phyloP scores from a whole-genome alignment of 1,140 invertebrate genomes.

The Hyles euphorbiae region DNA sequence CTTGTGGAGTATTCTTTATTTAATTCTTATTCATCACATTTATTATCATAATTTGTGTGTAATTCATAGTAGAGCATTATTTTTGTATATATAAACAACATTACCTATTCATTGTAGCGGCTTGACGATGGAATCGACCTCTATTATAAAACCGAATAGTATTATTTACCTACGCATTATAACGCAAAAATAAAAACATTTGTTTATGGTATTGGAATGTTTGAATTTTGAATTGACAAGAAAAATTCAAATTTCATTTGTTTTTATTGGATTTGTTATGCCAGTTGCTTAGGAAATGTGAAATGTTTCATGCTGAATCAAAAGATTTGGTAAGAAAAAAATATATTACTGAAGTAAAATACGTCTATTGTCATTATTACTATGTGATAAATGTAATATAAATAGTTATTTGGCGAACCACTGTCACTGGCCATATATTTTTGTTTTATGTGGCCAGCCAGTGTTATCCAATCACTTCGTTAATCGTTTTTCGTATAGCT shows the following conservation, averaged over 20 bases:
- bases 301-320: not conserved
- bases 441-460: constrained; percentile 36
- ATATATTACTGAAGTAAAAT: constrained; percentile 1
- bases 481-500: constrained; percentile 21
- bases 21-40: too few relatives aligned
- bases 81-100: too few relatives aligned
- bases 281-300: constrained; percentile 10
- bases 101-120: too few relatives aligned
- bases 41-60: too few relatives aligned
- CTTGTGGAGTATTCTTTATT: not conserved
- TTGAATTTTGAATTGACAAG: too few relatives aligned
- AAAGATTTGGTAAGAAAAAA: not conserved
- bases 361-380: not conserved
- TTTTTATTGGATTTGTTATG: constrained; percentile 11
- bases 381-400: not conserved
- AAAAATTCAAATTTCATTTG: constrained; percentile 13
- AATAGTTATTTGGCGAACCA: not conserved
- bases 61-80: too few relatives aligned
- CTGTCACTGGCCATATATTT: constrained; percentile 41
- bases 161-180: too few relatives aligned
- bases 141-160: too few relatives aligned
- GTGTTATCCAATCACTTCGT: constrained; percentile 16
- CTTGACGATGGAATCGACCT: too few relatives aligned
- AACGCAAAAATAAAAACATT: too few relatives aligned
- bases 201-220: too few relatives aligned